Percentiles rank a stretch among this genome's conserved stretches.
Evolutionary conservation across 2,888 invertebrate genomes (phyloP).

Genomic region (Didymodactylos carnosus): DNA sequence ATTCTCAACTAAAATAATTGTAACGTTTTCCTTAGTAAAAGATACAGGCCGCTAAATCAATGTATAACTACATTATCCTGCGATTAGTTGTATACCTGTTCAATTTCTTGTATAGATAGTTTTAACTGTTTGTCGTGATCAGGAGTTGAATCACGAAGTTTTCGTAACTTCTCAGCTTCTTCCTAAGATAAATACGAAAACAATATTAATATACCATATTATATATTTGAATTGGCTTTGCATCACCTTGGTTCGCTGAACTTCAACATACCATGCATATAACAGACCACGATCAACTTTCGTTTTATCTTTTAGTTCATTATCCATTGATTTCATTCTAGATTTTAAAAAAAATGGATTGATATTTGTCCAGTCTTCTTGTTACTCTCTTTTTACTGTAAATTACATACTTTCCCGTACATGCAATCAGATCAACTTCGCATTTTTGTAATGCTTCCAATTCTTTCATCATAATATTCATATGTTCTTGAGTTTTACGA

Average conservation of each 20-base stretch:
- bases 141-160: constrained; percentile 2
- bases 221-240: background rate
- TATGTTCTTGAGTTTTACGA: constrained; percentile 4
- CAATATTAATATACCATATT: background rate
- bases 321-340: background rate
- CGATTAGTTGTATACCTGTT: constrained; percentile 4
- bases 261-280: background rate
- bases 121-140: constrained; percentile 1
- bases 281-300: background rate
- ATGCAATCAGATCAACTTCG: background rate
- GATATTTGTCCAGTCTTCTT: background rate
- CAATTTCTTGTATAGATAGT: constrained; percentile 9
- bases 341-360: background rate
- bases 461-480: constrained; percentile 5
- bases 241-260: background rate
- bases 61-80: background rate
- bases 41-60: background rate
- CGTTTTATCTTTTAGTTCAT: background rate
- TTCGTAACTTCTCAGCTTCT: constrained; percentile 6
- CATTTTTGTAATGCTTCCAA: constrained; percentile 2
- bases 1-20: background rate
- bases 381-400: background rate
- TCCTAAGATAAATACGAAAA: background rate
- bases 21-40: no score
- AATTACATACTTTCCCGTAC: constrained; percentile 1